Base-by-base conservation (phyloP, 2,113 vertebrate genomes). In the Myrmecophaga tridactyla region DNA sequence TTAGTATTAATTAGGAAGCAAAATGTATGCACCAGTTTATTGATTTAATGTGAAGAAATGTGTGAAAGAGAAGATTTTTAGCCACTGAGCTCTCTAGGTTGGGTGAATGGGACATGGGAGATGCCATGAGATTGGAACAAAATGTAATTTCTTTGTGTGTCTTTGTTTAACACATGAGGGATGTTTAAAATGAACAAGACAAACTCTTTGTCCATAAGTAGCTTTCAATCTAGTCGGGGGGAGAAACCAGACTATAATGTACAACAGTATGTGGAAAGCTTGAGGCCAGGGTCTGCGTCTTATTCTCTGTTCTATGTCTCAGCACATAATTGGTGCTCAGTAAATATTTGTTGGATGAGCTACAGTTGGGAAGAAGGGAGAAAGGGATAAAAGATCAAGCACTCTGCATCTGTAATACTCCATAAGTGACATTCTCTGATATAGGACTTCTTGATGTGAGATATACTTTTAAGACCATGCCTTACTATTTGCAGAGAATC, bases 1-100 rank as follows among this genome's bases (percentile, higher is more conserved):
- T 93, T 90, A 92, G 46, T 67, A 69, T 17, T 77, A 89, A 86
- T 89, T 72, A 86, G 84, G 56, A 86, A 41, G 34, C 36, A 67
- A 78, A 89, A 90, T 53, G 70, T 92, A 60, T 7, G 41, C 21
- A 56, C 31, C 9, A 25, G 51, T 60, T 91, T 96, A 43, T 82
- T 75, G 18, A 48, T 15, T 72, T 60, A 80, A 80, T 63, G 15
- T 70, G 80, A 92, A 94, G 36, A n/a, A 6, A 87, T 56, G 41
- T 72, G n/a, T 48, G 36, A 58, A 91, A 72, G 15, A 62, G n/a
- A 62, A 31, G 41, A 39, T 9, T 77, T n/a, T 83, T 58, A 94
- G 75, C 69, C 46, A 62, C 51, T 48, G 34, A 82, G 72, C 4
- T 78, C 95, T 83, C 39, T 83, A 72, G 9, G 12, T 80, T 93